Conservation (phyloP, 2,888 invertebrate genomes). For the Podotricha telesiphe region DNA sequence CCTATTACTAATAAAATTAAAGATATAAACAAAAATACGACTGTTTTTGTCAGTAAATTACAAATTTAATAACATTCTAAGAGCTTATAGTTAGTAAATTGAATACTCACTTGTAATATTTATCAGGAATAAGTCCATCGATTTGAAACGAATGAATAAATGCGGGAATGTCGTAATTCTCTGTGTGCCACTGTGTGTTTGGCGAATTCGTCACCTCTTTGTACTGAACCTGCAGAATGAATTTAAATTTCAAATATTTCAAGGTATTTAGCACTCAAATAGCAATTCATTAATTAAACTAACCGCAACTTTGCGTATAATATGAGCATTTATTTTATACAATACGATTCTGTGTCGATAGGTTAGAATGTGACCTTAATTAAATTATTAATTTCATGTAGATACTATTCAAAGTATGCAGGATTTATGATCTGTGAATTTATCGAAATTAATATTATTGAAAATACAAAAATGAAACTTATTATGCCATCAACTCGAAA, state of each 20-base stretch:
- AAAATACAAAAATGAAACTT: no score
- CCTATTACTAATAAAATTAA: no score
- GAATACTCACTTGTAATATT: slow-evolving; percentile 85
- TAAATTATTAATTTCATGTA: background rate
- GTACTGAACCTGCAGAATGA: slow-evolving; percentile 68
- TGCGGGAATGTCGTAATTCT: slow-evolving; percentile 90
- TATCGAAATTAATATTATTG: background rate
- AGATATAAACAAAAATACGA: no score
- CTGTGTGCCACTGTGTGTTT: slow-evolving; percentile 88
- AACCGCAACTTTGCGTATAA: slow-evolving; percentile 11
- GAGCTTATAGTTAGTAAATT: background rate
- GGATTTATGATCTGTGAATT: background rate
- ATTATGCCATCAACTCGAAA: no score
- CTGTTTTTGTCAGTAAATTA: no score
- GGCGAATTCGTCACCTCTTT: slow-evolving; percentile 64
- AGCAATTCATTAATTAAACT: slow-evolving; percentile 16
- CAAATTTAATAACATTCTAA: no score
- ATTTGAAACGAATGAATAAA: slow-evolving; percentile 91
- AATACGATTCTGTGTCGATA: background rate
- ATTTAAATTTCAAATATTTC: slow-evolving; percentile 13
- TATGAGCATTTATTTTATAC: slow-evolving; percentile 4
- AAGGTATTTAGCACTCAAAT: background rate
- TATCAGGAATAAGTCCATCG: slow-evolving; percentile 88
- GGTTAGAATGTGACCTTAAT: slow-evolving; percentile 16
- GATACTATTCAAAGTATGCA: background rate